Percentiles rank a stretch among this genome's conserved stretches.
These are phyloP conservation scores for Sycobia sp. DNA, from an alignment of 1,140 invertebrate species.

Conservation along the genomic window DNA sequence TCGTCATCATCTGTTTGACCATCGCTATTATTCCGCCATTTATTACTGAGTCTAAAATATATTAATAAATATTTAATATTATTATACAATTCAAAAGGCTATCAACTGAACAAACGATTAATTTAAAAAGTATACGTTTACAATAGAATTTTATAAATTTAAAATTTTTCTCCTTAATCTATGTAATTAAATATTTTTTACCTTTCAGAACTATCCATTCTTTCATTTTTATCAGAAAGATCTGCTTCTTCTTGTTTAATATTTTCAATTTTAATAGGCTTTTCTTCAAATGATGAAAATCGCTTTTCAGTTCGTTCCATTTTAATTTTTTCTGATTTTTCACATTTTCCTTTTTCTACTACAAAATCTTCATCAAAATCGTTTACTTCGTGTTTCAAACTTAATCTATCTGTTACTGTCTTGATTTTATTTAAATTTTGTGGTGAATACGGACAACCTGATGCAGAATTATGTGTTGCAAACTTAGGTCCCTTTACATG, in stretches of 20 bases:
- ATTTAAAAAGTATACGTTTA: too few relatives aligned
- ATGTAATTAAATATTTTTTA: slow-evolving; percentile 38
- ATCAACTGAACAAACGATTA: too few relatives aligned
- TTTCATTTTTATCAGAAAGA: slow-evolving; percentile 51
- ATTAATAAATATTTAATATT: slow-evolving; percentile 24
- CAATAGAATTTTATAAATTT: too few relatives aligned
- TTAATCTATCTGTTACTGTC: slow-evolving; percentile 64
- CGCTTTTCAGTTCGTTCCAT: slow-evolving; percentile 45
- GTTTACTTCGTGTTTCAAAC: slow-evolving; percentile 49
- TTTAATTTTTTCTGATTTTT: slow-evolving; percentile 51
- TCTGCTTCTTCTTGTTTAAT: slow-evolving; percentile 55
- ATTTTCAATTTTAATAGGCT: slow-evolving; percentile 46
- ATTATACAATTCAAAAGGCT: too few relatives aligned
- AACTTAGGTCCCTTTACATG: slow-evolving; percentile 77
- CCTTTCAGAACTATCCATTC: slow-evolving; percentile 48
- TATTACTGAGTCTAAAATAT: slow-evolving; percentile 45
- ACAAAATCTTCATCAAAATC: slow-evolving; percentile 53
- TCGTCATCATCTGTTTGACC: slow-evolving; percentile 57
- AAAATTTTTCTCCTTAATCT: neutral
- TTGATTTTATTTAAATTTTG: slow-evolving; percentile 71
- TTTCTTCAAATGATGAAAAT: slow-evolving; percentile 42
- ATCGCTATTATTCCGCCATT: slow-evolving; percentile 49
- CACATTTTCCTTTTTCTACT: slow-evolving; percentile 47
- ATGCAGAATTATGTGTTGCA: slow-evolving; percentile 75
- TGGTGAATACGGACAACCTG: slow-evolving; percentile 84